These are phyloP conservation scores for Mus musculus DNA, from an alignment of 2,113 vertebrate species.

Conservation along the genomic window GRCm39 chr9:105460001-105460500, in stretches of 20 bases:
- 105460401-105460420: neutral
- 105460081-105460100: neutral
- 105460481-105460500: neutral
- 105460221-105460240: neutral
- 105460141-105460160: constrained; percentile 23
- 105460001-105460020: neutral
- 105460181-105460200: neutral
- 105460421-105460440: neutral
- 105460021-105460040: neutral
- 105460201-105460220: neutral
- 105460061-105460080: neutral
- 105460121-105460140: neutral
- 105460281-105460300: neutral
- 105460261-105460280: neutral
- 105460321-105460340: neutral
- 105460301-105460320: neutral
- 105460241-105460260: neutral
- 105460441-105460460: neutral
- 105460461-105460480: neutral
- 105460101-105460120: neutral
- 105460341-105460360: neutral
- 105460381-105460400: neutral
- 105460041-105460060: neutral
- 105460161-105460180: neutral
- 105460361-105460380: neutral